Evolutionary conservation across 2,113 vertebrate genomes (phyloP).

Genomic region (Drymodes brunneopygia): DNA sequence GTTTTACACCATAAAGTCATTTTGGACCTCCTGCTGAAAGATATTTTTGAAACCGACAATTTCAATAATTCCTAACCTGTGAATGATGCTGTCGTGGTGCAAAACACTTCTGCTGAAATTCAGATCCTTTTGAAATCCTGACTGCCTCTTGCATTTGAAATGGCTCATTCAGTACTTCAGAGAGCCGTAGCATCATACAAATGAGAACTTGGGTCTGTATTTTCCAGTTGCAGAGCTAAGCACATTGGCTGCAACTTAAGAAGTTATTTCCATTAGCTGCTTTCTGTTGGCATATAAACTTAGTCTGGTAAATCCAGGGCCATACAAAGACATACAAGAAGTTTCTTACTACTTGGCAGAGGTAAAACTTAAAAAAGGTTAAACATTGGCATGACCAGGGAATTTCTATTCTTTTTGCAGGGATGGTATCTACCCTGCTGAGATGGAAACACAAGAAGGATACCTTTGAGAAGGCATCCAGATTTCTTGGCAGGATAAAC

Average conservation of each 20-base stretch:
- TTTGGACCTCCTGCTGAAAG: neutral
- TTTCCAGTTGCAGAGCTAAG: neutral
- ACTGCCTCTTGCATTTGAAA: neutral
- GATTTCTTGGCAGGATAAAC: neutral
- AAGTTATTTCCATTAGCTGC: neutral
- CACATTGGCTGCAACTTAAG: neutral
- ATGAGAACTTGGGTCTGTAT: neutral
- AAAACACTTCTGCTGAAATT: neutral
- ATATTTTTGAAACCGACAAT: neutral
- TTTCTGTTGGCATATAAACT: neutral
- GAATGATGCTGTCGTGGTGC: neutral
- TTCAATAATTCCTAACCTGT: neutral
- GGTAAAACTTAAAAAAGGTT: neutral
- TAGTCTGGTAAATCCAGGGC: neutral
- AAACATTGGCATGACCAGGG: neutral
- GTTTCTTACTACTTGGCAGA: neutral
- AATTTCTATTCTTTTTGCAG: neutral
- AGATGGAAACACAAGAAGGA: neutral
- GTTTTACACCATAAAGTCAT: neutral
- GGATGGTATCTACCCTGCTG: neutral
- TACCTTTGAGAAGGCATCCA: neutral
- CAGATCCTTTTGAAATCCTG: neutral
- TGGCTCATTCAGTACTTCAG: neutral
- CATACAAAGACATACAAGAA: neutral
- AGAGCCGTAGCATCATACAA: neutral